Evolutionary conservation across 2,888 invertebrate species (phyloP), one percentile per base, ranked within the genome.

Genomic region (Cybosia mesomella): DNA sequence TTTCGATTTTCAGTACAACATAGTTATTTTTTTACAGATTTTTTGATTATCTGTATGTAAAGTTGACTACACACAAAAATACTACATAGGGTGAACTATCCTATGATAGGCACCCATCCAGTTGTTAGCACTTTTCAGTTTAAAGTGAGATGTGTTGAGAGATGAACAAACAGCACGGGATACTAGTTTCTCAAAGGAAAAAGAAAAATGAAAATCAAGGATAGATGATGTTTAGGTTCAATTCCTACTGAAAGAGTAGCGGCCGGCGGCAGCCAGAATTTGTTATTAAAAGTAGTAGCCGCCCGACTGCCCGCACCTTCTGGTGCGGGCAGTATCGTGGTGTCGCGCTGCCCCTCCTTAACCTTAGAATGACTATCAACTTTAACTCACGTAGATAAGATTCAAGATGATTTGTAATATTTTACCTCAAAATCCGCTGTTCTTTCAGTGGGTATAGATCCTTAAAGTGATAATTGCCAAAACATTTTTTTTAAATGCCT

Each of bases 11-110:
- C 39, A 58, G 39, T 67, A 72, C 57, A 68, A 70, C 58, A 58
- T 58, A 58, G 21, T 24, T 57, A 43, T 67, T 43, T 64, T 65
- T 64, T 64, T 54, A 67, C 54, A 61, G 9, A 65, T 49, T 68
- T 68, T 53, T 34, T 57, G 63, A 39, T 55, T 61, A 70, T 58
- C 58, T 68, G 67, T 70, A 68, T 69, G 64, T 66, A 77, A 71
- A 59, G 64, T 69, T 34, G 34, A 61, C 69, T 57, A 74, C 62
- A 60, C 75, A 76, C 39, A 74, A 63, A 49, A 74, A 73, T 49
- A 49, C 49, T 49, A 49, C 49, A 49, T 49, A 49, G 18, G 49
- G 49, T 49, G 3, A 49, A 49, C 49, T 49, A 49, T 49, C 49
- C n/a, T 49, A 49, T 49, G n/a, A n/a, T 9, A 2, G 7, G 49